These are phyloP conservation scores for Epiblema foenella DNA, from an alignment of 2,888 invertebrate species.

Conservation along the genomic window DNA sequence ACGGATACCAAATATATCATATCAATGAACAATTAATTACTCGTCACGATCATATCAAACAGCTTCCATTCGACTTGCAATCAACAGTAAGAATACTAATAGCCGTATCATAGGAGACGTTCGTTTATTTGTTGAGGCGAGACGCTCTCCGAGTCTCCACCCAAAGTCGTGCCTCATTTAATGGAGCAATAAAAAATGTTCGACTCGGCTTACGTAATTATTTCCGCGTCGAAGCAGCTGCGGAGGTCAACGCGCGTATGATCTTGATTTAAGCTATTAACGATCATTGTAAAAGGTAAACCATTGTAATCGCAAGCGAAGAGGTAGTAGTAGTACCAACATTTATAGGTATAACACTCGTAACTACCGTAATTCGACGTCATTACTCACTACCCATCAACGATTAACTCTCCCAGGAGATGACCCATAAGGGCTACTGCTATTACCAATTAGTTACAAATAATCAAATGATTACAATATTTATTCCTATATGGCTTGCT, in stretches of 20 bases:
- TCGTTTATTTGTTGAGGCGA: slow-evolving; percentile 69
- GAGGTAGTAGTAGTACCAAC: background rate
- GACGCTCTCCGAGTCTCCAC: slow-evolving; percentile 67
- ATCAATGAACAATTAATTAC: slow-evolving; percentile 42
- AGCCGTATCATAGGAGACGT: slow-evolving; percentile 68
- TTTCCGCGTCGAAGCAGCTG: slow-evolving; percentile 78
- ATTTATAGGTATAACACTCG: no score
- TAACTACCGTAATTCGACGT: background rate
- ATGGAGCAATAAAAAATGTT: slow-evolving; percentile 84
- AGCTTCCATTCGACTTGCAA: slow-evolving; percentile 63
- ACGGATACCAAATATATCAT: slow-evolving; percentile 7
- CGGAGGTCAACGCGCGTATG: slow-evolving; percentile 74
- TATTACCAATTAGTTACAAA: no score
- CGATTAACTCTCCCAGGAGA: background rate
- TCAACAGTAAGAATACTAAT: slow-evolving; percentile 70
- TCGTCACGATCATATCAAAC: slow-evolving; percentile 58
- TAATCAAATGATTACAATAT: no score
- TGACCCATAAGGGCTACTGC: background rate
- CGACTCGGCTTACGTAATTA: slow-evolving; percentile 83
- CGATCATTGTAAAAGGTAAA: slow-evolving; percentile 35
- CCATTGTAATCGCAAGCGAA: slow-evolving; percentile 3
- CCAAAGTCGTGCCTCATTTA: slow-evolving; percentile 81
- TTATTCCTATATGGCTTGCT: no score
- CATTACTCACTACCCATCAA: no score
- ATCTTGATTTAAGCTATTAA: slow-evolving; percentile 54